Evolutionary conservation across 2,888 invertebrate genomes (phyloP).

Genomic region (Rhabditoides inermis): DNA sequence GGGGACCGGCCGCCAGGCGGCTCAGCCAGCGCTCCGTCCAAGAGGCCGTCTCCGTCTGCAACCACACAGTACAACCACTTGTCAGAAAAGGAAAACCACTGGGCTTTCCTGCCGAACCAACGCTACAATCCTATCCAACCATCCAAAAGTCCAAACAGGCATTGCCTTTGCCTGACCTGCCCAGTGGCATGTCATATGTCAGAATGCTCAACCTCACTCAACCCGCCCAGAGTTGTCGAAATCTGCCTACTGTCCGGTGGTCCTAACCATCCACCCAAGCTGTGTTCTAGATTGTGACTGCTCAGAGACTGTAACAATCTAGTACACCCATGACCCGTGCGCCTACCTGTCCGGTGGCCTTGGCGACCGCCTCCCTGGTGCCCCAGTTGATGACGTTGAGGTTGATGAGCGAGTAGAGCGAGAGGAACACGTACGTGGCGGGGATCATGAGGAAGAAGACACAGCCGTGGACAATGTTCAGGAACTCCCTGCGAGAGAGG

Average conservation of each 20-base stretch:
- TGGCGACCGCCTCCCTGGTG: constrained; percentile 68
- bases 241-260: background rate
- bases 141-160: background rate
- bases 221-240: background rate
- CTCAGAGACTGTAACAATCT: no score
- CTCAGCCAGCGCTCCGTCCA: constrained; percentile 1
- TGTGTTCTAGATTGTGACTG: no score
- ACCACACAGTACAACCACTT: no score
- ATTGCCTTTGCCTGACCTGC: background rate
- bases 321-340: no score
- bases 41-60: background rate
- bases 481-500: no score
- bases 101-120: no score
- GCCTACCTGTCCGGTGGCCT: constrained; percentile 46
- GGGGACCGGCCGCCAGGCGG: background rate
- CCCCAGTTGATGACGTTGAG: constrained; percentile 90
- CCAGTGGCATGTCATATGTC: background rate
- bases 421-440: constrained; percentile 83
- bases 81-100: no score
- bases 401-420: constrained; percentile 84
- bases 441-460: constrained; percentile 84
- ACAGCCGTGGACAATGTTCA: background rate
- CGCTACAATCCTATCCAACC: no score
- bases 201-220: background rate
- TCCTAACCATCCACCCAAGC: background rate